Evolutionary conservation across 2,113 vertebrate genomes (phyloP), one percentile per base, ranked within the genome.

Genomic region (Corydoras maculifer): DNA sequence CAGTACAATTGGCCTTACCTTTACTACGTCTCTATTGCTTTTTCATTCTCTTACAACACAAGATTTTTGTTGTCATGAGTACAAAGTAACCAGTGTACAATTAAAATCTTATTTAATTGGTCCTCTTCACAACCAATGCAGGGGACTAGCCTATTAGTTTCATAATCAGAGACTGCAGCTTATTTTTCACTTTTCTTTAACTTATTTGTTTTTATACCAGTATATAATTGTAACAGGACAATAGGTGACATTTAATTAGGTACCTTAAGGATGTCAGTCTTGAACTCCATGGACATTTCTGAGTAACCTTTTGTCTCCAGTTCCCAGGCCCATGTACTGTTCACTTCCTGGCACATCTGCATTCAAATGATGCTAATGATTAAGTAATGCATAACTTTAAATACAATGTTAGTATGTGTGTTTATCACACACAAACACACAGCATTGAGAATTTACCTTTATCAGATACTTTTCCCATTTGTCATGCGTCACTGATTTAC

Each of bases 391-490:
- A 3, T 11, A 51, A 14, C 58, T 8, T 3, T 18, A 29, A 3
- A 15, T 11, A 15, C 14, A 25, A 8, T 0, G 53, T 12, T 4
- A 54, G 29, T 30, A 25, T 18, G 11, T 14, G 29, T 29, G 12
- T 8, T 15, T 7, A 32, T 32, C 13, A 60, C 50, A 61, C 5
- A 14, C 7, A 48, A 1, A 30, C 6, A 25, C 18, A 25, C 18
- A 10, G 7, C 4, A 25, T 10, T 50, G 3, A 10, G 29, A 48
- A 32, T 35, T 88, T 90, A 98, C 97, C 94, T 94, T 98, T 70
- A 94, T 90, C 78, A 99, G 89, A 84, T 98, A 96, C 84, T 98
- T 98, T 83, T 99, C 97, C 97, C 97, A 99, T 90, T 93, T 93
- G 73, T 99, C 97, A 60, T 93, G 87, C 0, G 94, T 91, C 77